Evolutionary conservation across 1,140 invertebrate genomes (phyloP).

Genomic region (Drosophila fuyamai): DNA sequence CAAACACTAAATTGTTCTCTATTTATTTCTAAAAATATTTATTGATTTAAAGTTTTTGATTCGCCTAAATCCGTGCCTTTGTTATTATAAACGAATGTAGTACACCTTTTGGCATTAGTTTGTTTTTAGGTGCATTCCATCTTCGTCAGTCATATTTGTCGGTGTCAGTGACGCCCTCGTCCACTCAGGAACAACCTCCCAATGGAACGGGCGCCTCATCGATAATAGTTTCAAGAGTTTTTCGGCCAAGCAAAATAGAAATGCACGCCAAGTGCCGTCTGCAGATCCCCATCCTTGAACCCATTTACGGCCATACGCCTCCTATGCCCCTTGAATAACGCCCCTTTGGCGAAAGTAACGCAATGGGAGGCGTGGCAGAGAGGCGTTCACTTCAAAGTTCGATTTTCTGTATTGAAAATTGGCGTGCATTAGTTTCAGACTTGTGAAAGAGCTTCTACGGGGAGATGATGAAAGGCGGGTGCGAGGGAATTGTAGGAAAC

Average conservation of each 20-base stretch:
- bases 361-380: constrained; percentile 27
- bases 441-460: constrained; percentile 10
- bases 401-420: constrained; percentile 80
- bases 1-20: no score
- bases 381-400: constrained; percentile 72
- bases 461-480: not conserved
- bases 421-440: constrained; percentile 67
- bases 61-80: no score
- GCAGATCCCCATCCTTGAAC: constrained; percentile 22
- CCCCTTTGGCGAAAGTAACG: constrained; percentile 25
- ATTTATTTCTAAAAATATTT: no score
- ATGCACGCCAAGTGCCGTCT: constrained; percentile 62
- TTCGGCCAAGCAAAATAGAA: constrained; percentile 68
- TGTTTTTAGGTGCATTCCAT: not conserved
- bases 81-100: no score
- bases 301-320: constrained; percentile 2
- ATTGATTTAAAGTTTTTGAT: no score
- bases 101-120: not conserved
- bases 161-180: constrained; percentile 61
- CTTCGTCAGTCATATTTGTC: constrained; percentile 12
- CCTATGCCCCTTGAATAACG: constrained; percentile 4
- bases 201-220: constrained; percentile 39
- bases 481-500: no score
- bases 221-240: constrained; percentile 78
- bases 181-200: constrained; percentile 36